Conservation (phyloP, 2,797 vertebrate species). For the Sardinella longiceps region DNA sequence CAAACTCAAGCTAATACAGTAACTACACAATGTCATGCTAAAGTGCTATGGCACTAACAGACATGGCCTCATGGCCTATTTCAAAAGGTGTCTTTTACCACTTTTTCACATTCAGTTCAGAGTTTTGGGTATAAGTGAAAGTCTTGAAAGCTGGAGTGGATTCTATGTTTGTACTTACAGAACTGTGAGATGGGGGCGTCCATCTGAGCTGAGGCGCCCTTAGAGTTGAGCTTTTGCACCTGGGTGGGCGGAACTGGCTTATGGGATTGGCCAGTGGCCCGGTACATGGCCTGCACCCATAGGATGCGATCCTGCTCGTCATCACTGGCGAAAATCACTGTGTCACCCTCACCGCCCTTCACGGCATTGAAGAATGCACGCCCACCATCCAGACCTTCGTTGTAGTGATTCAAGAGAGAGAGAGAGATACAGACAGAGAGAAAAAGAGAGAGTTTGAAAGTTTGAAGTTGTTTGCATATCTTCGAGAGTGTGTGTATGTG, state of each 20-base stretch:
- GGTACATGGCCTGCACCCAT: slow-evolving; percentile 99
- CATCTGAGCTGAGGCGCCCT: slow-evolving; percentile 96
- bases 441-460: not conserved
- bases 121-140: not conserved
- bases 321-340: slow-evolving; percentile 98
- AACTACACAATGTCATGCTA: not conserved
- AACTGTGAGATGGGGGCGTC: slow-evolving; percentile 99
- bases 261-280: slow-evolving; percentile 98
- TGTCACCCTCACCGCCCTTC: slow-evolving; percentile 91
- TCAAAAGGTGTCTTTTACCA: not conserved
- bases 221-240: slow-evolving; percentile 99
- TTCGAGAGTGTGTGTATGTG: not conserved
- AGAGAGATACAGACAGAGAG: not conserved
- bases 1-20: not conserved
- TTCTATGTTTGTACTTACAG: slow-evolving; percentile 89
- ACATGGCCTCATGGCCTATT: not conserved
- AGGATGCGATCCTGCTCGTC: slow-evolving; percentile 99
- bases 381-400: slow-evolving; percentile 94
- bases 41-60: not conserved
- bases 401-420: too few relatives aligned
- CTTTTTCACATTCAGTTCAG: not conserved
- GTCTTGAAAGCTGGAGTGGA: not conserved
- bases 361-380: slow-evolving; percentile 98
- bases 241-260: slow-evolving; percentile 98
- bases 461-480: not conserved